Conservation (phyloP, 2,888 invertebrate species). For the Conops quadrifasciatus region DNA sequence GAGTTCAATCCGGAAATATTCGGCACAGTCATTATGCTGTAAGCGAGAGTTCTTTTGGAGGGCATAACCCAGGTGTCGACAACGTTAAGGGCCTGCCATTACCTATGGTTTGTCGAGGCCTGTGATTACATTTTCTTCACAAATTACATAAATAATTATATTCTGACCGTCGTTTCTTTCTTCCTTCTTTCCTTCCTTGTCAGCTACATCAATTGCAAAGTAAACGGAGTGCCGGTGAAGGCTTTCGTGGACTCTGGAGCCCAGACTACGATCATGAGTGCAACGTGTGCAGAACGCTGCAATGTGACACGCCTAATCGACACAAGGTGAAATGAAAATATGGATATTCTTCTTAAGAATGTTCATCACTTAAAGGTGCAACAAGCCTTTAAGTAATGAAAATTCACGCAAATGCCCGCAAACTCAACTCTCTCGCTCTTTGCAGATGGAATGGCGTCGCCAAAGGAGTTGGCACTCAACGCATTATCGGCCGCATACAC, state of each 20-base stretch:
- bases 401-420: background rate
- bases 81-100: too few species aligned
- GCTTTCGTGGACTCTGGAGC: slow-evolving; percentile 99
- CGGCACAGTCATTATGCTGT: slow-evolving; percentile 96
- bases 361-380: too few species aligned
- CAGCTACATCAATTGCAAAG: slow-evolving; percentile 90
- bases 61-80: too few species aligned
- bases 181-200: slow-evolving; percentile 12
- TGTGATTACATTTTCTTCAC: too few species aligned
- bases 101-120: too few species aligned
- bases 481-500: slow-evolving; percentile 95
- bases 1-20: slow-evolving; percentile 99
- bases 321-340: slow-evolving; percentile 69
- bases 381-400: too few species aligned
- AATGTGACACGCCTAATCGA: slow-evolving; percentile 91
- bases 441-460: slow-evolving; percentile 92
- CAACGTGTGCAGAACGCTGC: slow-evolving; percentile 92
- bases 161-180: too few species aligned
- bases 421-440: background rate
- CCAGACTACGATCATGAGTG: slow-evolving; percentile 98
- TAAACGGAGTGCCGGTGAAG: slow-evolving; percentile 96
- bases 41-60: too few species aligned
- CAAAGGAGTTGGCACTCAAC: slow-evolving; percentile 96
- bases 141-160: too few species aligned
- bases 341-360: too few species aligned